A percentile compares a stretch with the other conserved stretches of the same genome.
These are phyloP conservation scores for Cheilosia vulpina DNA, from an alignment of 2,888 invertebrate genomes.

Conservation along the genomic window DNA sequence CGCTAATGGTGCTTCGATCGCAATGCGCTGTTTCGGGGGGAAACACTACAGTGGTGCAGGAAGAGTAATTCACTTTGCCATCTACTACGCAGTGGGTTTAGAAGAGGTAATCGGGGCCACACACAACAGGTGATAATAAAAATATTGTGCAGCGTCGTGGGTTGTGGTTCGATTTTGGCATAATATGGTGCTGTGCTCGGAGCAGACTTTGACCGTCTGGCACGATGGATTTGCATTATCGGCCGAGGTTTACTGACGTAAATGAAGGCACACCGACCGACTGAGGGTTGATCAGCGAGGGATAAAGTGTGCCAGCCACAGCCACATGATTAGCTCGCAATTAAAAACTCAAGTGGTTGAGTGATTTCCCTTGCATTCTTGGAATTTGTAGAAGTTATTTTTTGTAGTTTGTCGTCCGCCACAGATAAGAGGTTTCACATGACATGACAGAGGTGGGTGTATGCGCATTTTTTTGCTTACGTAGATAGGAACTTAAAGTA, in stretches of 20 bases:
- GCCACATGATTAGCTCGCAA: not conserved
- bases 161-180: slow-evolving; percentile 24
- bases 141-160: slow-evolving; percentile 33
- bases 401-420: not conserved
- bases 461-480: too few species aligned
- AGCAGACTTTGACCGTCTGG: slow-evolving; percentile 71
- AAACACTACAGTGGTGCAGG: not conserved
- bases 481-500: too few species aligned
- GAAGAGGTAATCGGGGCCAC: slow-evolving; percentile 3
- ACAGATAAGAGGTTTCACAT: not conserved
- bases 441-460: not conserved
- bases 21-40: not conserved
- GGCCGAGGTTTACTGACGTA: not conserved
- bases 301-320: not conserved
- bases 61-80: slow-evolving; percentile 34
- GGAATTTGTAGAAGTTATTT: not conserved
- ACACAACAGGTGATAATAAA: slow-evolving; percentile 62
- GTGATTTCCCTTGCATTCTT: not conserved
- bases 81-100: slow-evolving; percentile 55
- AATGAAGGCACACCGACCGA: not conserved
- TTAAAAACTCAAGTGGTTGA: slow-evolving; percentile 20
- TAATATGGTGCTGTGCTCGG: slow-evolving; percentile 13
- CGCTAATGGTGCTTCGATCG: slow-evolving; percentile 32
- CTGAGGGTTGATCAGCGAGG: slow-evolving; percentile 1
- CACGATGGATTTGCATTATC: slow-evolving; percentile 57